A percentile compares a stretch with the other conserved stretches of the same genome.
phyloP scores from a whole-genome alignment of 2,113 vertebrate genomes.

The Scomber colias region DNA sequence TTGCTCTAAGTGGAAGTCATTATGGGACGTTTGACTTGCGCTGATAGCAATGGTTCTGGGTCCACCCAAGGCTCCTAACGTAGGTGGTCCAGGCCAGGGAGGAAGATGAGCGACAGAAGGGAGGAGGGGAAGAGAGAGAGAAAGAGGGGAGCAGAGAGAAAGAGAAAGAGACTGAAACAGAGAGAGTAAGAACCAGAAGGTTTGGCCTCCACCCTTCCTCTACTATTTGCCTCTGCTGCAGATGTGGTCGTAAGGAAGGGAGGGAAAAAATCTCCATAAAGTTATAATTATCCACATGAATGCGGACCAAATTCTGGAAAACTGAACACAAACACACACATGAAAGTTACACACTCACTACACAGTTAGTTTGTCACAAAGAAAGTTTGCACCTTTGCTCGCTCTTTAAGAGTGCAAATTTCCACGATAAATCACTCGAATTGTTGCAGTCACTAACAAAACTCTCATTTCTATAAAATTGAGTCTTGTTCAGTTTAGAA shows the following conservation, averaged over 20 bases:
- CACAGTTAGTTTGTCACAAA: slow-evolving; percentile 12
- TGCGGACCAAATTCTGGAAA: slow-evolving; percentile 76
- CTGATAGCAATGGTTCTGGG: slow-evolving; percentile 76
- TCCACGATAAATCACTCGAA: not conserved
- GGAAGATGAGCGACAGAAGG: slow-evolving; percentile 65
- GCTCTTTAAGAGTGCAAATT: slow-evolving; percentile 35
- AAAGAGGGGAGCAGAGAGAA: not conserved
- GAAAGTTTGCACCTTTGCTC: slow-evolving; percentile 28
- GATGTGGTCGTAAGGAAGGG: slow-evolving; percentile 78
- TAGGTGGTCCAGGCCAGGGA: slow-evolving; percentile 76
- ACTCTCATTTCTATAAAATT: too few species aligned
- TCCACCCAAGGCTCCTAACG: slow-evolving; percentile 74
- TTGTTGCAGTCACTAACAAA: too few species aligned
- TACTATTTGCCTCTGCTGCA: slow-evolving; percentile 80
- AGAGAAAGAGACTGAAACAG: slow-evolving; percentile 32
- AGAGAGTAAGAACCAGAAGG: slow-evolving; percentile 60
- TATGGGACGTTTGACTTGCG: slow-evolving; percentile 81
- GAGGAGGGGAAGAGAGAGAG: slow-evolving; percentile 16
- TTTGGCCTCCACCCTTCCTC: slow-evolving; percentile 77
- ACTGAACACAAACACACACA: slow-evolving; percentile 58
- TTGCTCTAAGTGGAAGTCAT: slow-evolving; percentile 84
- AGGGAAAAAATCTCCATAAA: slow-evolving; percentile 80
- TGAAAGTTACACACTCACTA: slow-evolving; percentile 33
- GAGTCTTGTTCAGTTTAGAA: slow-evolving; percentile 5
- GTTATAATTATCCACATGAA: slow-evolving; percentile 85